Evolutionary conservation across 2,888 invertebrate genomes (phyloP).

Genomic region (Amblyteles armatorius): DNA sequence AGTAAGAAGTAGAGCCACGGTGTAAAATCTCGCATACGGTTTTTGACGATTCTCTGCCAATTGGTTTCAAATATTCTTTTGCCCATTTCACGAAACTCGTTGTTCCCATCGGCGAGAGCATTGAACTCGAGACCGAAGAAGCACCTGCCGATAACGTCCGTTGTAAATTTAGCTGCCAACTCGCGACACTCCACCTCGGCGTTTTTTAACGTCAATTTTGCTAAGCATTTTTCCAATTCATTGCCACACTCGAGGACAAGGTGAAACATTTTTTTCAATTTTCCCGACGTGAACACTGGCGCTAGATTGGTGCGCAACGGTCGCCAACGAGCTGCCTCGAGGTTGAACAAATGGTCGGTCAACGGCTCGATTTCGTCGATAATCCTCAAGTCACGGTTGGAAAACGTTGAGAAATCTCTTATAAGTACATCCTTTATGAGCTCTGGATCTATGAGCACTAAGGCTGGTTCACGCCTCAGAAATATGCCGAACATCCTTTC

Average conservation of each 20-base stretch:
- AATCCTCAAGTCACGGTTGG: slow-evolving; percentile 67
- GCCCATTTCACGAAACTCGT: slow-evolving; percentile 82
- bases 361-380: slow-evolving; percentile 77
- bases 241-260: slow-evolving; percentile 81
- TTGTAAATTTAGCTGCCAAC: slow-evolving; percentile 82
- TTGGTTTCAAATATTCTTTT: slow-evolving; percentile 71
- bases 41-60: slow-evolving; percentile 61
- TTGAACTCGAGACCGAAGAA: slow-evolving; percentile 84
- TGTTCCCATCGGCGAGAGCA: slow-evolving; percentile 79
- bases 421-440: slow-evolving; percentile 73
- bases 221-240: slow-evolving; percentile 77
- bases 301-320: slow-evolving; percentile 83
- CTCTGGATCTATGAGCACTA: slow-evolving; percentile 72
- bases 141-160: slow-evolving; percentile 84
- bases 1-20: slow-evolving; percentile 65
- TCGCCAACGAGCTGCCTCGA: slow-evolving; percentile 83
- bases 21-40: slow-evolving; percentile 64
- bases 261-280: slow-evolving; percentile 65
- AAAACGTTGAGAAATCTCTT: slow-evolving; percentile 71
- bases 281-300: slow-evolving; percentile 84
- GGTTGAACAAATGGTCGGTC: slow-evolving; percentile 78
- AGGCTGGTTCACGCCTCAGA: slow-evolving; percentile 64
- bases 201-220: slow-evolving; percentile 62
- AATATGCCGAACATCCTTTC: slow-evolving; percentile 72
- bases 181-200: slow-evolving; percentile 77